Evolutionary conservation across 2,888 invertebrate genomes (phyloP), one percentile per base, ranked within the genome.

Genomic region (Baccha elongata): DNA sequence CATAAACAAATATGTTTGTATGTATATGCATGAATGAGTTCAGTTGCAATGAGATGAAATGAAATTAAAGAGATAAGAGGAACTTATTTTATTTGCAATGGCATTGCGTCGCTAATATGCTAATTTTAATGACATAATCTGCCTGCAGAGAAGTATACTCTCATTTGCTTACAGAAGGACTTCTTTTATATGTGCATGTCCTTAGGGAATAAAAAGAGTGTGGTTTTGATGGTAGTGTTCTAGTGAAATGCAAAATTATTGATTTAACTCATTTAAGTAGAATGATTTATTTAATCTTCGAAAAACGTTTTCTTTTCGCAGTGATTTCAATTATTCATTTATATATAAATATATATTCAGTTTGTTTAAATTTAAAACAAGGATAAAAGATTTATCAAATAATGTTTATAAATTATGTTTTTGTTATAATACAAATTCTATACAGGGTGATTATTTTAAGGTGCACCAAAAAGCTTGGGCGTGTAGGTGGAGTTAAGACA

Each of bases 81-180:
- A 50, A 26, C 26, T 29, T 17, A 32, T 52, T 29, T 29, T 29
- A 17, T 52, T 26, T 52, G 29, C 50, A 50, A 10, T 46, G 13
- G 48, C 26, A 17, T 10, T 52, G 11, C 29, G 10, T 15, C 50
- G 29, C 26, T 52, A 29, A n/a, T n/a, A n/a, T 29, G 52, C 52
- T 32, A 29, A 52, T 52, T 52, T 32, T 4, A 4, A 15, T 52
- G 52, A 17, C 52, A 52, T 52, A 52, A 52, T 17, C 52, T 32
- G 52, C 17, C 52, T 29, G 52, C 52, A 50, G 13, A 17, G 29
- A 1, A 4, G 4, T 26, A 4, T 26, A 8, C 13, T 26, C 15
- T 26, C 48, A 26, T 48, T 10, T 26, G 48, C 26, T n/a, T n/a
- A 15, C n/a, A 8, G 2, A 26, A 50, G 26, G n/a, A 46, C 15